Evolutionary conservation across 2,797 vertebrate species (phyloP).

Genomic region (Staurois parvus): DNA sequence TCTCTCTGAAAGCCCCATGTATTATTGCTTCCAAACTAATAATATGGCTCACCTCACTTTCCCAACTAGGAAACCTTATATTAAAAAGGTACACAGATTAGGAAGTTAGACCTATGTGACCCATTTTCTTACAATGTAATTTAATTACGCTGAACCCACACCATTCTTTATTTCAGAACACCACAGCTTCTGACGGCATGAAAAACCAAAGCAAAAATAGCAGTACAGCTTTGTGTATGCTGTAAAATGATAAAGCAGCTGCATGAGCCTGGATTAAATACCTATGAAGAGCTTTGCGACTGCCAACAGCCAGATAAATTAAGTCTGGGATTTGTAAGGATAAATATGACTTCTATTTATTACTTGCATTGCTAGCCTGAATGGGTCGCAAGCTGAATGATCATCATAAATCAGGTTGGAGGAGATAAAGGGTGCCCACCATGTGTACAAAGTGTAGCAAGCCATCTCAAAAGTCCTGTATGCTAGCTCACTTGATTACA

Average conservation of each 20-base stretch:
- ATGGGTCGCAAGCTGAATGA: background rate
- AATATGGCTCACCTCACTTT: background rate
- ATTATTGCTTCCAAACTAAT: conserved; percentile 30
- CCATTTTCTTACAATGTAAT: background rate
- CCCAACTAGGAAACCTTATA: background rate
- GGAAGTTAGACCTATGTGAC: background rate
- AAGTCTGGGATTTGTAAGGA: conserved; percentile 6
- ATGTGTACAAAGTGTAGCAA: background rate
- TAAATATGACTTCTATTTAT: conserved; percentile 20
- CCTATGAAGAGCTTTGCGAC: background rate
- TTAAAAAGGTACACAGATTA: background rate
- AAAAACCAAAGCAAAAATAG: conserved; percentile 1
- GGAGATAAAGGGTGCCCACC: background rate
- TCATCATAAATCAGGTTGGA: background rate
- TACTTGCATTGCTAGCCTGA: conserved; percentile 2
- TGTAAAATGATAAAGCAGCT: conserved; percentile 26
- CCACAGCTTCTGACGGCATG: background rate
- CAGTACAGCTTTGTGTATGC: background rate
- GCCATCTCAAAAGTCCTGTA: background rate
- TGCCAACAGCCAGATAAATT: conserved; percentile 15
- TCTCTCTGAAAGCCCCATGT: background rate
- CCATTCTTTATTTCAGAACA: background rate
- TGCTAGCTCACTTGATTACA: background rate
- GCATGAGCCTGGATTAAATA: conserved; percentile 1
- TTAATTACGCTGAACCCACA: background rate